phyloP scores from a whole-genome alignment of 2,797 vertebrate genomes.

The Tragopan temminckii region DNA sequence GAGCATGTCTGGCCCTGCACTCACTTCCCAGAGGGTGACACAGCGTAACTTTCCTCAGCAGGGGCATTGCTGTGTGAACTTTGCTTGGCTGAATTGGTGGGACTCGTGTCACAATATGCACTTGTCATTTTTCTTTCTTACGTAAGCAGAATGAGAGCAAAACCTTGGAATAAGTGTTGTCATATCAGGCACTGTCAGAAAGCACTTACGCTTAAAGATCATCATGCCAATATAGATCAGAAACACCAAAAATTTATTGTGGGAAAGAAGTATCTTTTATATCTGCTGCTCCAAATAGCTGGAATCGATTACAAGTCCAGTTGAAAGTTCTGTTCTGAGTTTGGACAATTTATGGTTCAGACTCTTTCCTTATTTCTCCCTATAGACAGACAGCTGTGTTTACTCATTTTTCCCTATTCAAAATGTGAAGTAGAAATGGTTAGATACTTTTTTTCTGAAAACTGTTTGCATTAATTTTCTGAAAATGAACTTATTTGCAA shows the following conservation, averaged over 20 bases:
- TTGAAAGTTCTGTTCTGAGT: neutral
- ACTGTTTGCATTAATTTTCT: neutral
- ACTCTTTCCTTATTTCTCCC: neutral
- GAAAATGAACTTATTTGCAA: neutral
- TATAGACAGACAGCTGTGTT: neutral
- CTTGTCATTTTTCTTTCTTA: neutral
- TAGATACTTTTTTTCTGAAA: neutral
- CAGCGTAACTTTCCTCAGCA: neutral
- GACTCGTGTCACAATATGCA: neutral
- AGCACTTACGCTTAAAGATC: neutral
- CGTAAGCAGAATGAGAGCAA: neutral
- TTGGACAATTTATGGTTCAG: conserved; percentile 13
- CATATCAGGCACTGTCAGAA: neutral
- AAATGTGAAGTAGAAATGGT: neutral
- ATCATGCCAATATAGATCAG: neutral
- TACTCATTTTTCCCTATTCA: neutral
- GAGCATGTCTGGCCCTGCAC: neutral
- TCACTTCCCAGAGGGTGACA: neutral
- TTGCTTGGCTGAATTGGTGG: neutral
- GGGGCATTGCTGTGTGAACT: neutral
- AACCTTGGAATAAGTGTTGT: neutral
- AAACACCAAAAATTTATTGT: neutral
- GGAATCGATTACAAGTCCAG: neutral
- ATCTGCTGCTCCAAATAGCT: neutral
- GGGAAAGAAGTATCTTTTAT: conserved; percentile 4